Evolutionary conservation across 2,797 vertebrate species (phyloP).

Genomic region (Cephalopachus bancanus): DNA sequence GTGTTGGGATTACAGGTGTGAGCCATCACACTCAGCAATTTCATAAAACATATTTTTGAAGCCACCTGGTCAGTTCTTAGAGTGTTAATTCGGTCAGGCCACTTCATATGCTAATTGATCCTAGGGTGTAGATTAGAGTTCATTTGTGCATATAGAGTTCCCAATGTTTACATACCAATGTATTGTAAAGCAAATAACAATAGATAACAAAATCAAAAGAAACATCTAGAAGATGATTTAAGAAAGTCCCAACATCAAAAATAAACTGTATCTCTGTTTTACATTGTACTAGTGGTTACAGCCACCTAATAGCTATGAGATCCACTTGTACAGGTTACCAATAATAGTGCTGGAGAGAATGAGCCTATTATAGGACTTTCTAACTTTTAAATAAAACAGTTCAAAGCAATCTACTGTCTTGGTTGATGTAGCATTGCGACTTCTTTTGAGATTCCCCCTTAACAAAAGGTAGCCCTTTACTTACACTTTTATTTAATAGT

Average conservation of each 20-base stretch:
- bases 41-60: too few species aligned
- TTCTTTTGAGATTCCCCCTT: conserved; percentile 41
- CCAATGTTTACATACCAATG: neutral
- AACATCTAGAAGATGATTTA: neutral
- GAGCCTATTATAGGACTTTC: neutral
- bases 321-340: conserved; percentile 21
- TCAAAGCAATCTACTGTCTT: conserved; percentile 14
- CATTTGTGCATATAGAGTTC: neutral
- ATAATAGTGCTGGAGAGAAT: conserved; percentile 20
- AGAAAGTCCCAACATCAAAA: conserved; percentile 8
- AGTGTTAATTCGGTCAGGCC: conserved; percentile 30
- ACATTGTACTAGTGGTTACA: neutral
- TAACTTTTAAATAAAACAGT: conserved; percentile 41
- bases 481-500: conserved; percentile 42
- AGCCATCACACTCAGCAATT: neutral
- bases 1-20: neutral
- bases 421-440: neutral
- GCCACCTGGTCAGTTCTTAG: neutral
- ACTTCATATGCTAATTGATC: neutral
- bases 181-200: neutral
- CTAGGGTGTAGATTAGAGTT: conserved; percentile 4
- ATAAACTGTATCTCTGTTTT: conserved; percentile 38
- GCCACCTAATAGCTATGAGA: neutral
- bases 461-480: conserved; percentile 35
- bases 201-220: conserved; percentile 40